Base-by-base conservation (phyloP, 2,113 vertebrate genomes). In the Plestiodon gilberti region DNA sequence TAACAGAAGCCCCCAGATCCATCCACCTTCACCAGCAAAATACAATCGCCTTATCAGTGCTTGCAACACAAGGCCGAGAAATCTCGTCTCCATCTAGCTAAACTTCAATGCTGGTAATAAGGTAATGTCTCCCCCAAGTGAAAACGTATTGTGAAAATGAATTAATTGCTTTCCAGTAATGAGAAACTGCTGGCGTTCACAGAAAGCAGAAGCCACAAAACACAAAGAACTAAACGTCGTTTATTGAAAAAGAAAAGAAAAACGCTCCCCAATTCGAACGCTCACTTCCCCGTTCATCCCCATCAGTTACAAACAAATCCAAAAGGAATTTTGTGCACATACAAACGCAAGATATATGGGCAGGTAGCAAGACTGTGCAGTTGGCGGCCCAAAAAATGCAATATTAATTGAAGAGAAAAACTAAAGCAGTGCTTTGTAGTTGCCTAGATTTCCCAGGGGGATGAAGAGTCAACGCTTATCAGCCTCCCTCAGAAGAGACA, bases 81-180 rank as follows among this genome's bases (percentile, higher is more conserved):
- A 92, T 87, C 94, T 92, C 91, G 87, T 71, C 84, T 94, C 87
- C 84, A 88, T 52, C 9, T 22, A 30, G 83, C 95, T 94, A 91
- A n/a, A 95, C 92, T 94, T 95, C 93, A 38, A 59, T 94, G 93
- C 96, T 89, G 89, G 91, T 92, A 96, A 94, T 93, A 94, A 96
- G 96, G 96, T 96, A 96, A 95, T 92, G 90, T 94, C 91, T 96
- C 83, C 91, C 95, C 93, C 95, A 92, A 94, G 94, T 94, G 96
- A 96, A 95, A 95, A 93, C 92, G 93, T 95, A 95, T 96, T 95
- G 96, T 94, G 93, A 94, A 94, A 95, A 94, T 93, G 96, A 96
- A 97, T 97, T 96, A 97, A 96, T 93, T 96, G 96, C 94, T 96
- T 97, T 96, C 95, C 93, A 95, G 95, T 95, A 95, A 95, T 81